A percentile compares a stretch with the other conserved stretches of the same genome.
Conservation (phyloP, 2,797 vertebrate species). For the Crenichthys baileyi region DNA sequence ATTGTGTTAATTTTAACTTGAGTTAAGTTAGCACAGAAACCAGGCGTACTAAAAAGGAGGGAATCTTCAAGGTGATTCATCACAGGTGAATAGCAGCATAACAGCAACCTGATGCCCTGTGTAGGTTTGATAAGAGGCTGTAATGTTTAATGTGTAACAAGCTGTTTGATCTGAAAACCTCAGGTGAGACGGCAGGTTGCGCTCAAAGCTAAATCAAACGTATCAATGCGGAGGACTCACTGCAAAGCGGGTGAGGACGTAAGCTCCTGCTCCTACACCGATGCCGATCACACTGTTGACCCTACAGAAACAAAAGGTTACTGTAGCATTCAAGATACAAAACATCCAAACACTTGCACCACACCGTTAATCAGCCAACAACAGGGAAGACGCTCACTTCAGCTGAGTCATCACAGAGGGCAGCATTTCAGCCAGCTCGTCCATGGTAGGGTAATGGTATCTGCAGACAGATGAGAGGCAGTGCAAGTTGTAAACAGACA, state of each 20-base stretch:
- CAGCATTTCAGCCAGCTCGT: constrained; percentile 95
- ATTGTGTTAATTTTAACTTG: constrained; percentile 55
- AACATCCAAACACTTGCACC: not conserved
- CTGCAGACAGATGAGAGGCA: constrained; percentile 69
- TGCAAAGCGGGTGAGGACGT: constrained; percentile 90
- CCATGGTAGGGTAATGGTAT: constrained; percentile 95
- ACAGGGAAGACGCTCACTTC: constrained; percentile 80
- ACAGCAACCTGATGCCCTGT: constrained; percentile 34
- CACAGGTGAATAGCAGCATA: constrained; percentile 20
- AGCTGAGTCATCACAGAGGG: constrained; percentile 91
- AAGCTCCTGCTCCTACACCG: constrained; percentile 95
- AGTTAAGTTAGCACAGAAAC: constrained; percentile 27
- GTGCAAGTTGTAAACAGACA: not conserved
- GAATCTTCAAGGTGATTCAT: constrained; percentile 57
- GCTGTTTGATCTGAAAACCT: constrained; percentile 37
- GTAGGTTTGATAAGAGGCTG: constrained; percentile 42
- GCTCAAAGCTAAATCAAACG: not conserved
- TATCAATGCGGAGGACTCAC: constrained; percentile 81
- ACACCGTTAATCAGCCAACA: constrained; percentile 17
- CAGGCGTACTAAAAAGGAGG: constrained; percentile 30
- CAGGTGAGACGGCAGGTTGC: constrained; percentile 11
- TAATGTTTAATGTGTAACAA: constrained; percentile 32
- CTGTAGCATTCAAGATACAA: not conserved
- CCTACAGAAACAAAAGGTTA: constrained; percentile 76
- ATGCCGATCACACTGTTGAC: constrained; percentile 92